Evolutionary conservation across 2,113 vertebrate species (phyloP).

Genomic region (Takifugu bimaculatus): DNA sequence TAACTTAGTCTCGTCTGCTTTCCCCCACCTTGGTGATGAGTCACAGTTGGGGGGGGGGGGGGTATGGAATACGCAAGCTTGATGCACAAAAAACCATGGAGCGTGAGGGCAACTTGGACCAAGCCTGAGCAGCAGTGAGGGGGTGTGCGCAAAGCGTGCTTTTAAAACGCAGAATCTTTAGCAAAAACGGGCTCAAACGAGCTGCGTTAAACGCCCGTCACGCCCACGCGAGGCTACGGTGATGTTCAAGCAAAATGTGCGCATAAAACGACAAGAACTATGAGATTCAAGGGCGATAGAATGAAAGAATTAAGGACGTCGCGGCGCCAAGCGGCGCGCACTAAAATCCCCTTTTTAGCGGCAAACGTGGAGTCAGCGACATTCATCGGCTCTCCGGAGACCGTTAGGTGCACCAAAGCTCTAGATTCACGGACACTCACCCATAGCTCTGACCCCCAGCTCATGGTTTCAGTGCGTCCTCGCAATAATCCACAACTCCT

Average conservation of each 20-base stretch:
- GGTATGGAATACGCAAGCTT: too few species aligned
- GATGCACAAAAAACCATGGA: background rate
- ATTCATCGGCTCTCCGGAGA: background rate
- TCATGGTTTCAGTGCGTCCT: constrained; percentile 73
- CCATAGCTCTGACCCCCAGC: constrained; percentile 77
- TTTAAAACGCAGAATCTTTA: constrained; percentile 12
- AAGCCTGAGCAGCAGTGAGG: background rate
- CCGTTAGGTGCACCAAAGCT: constrained; percentile 8
- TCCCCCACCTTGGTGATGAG: too few species aligned
- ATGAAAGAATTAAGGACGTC: background rate
- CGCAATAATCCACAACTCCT: constrained; percentile 69
- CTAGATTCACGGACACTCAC: constrained; percentile 45
- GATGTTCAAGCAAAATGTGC: background rate
- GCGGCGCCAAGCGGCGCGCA: background rate
- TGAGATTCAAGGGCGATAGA: background rate
- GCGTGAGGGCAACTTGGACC: constrained; percentile 18
- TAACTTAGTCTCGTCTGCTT: too few species aligned
- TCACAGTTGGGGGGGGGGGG: too few species aligned
- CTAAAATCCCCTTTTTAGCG: constrained; percentile 9
- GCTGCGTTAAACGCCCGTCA: too few species aligned
- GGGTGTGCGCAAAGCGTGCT: constrained; percentile 48
- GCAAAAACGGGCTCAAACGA: constrained; percentile 24
- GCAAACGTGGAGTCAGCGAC: constrained; percentile 1
- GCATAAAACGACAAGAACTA: too few species aligned
- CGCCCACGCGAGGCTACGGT: too few species aligned